phyloP scores from a whole-genome alignment of 2,888 invertebrate genomes.

The Lutraria lutraria region DNA sequence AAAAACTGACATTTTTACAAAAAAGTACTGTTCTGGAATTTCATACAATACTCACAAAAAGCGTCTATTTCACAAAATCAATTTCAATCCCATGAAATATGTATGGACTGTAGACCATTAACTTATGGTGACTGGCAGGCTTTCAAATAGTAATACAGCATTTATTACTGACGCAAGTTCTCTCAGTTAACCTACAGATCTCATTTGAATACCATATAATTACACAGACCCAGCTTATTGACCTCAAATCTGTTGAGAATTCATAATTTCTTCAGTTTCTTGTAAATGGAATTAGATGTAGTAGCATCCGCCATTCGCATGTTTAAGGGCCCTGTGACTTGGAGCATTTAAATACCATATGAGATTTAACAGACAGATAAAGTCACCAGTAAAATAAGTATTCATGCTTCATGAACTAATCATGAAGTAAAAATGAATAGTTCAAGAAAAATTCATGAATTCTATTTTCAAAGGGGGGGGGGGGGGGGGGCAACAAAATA shows the following conservation, averaged over 20 bases:
- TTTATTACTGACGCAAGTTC: background rate
- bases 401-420: too few species aligned
- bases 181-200: background rate
- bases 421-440: too few species aligned
- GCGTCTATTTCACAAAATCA: constrained; percentile 13
- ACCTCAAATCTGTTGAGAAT: background rate
- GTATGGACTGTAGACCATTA: constrained; percentile 11
- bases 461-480: too few species aligned
- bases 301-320: background rate
- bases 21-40: background rate
- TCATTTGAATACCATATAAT: constrained; percentile 6
- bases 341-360: too few species aligned
- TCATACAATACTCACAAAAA: background rate
- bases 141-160: constrained; percentile 15
- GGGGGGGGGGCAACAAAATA: too few species aligned
- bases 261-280: background rate
- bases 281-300: background rate
- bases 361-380: too few species aligned
- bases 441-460: too few species aligned
- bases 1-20: too few species aligned
- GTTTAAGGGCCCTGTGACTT: too few species aligned
- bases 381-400: too few species aligned
- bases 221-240: background rate
- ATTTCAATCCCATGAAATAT: constrained; percentile 37
- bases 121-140: constrained; percentile 6